Percentiles rank a stretch among this genome's conserved stretches.
Evolutionary conservation across 2,888 invertebrate genomes (phyloP).

Genomic region (Andrena flavipes): DNA sequence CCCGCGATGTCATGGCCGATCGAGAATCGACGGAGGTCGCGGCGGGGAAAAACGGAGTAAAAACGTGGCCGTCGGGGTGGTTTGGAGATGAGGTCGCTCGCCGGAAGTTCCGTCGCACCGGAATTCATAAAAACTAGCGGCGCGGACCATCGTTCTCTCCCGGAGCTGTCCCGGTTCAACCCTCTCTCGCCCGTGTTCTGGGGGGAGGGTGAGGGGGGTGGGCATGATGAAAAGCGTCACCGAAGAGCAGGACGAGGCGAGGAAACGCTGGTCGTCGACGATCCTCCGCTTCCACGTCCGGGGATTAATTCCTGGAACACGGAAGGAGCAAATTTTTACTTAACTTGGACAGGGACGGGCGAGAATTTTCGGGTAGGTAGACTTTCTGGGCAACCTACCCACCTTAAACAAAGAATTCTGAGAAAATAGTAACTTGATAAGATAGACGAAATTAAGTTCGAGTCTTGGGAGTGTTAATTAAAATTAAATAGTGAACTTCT

Average conservation of each 20-base stretch:
- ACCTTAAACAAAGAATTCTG: neutral
- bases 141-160: slow-evolving; percentile 71
- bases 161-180: slow-evolving; percentile 9
- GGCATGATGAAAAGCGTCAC: slow-evolving; percentile 46
- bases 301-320: slow-evolving; percentile 26
- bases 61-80: slow-evolving; percentile 54
- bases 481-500: too few relatives aligned
- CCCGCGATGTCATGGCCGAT: slow-evolving; percentile 61
- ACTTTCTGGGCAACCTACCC: neutral
- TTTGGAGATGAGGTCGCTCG: slow-evolving; percentile 80
- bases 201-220: neutral
- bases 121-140: slow-evolving; percentile 82
- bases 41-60: slow-evolving; percentile 43
- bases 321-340: slow-evolving; percentile 28
- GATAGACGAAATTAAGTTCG: neutral
- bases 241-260: slow-evolving; percentile 40
- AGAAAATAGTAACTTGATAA: neutral
- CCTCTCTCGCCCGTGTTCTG: slow-evolving; percentile 3
- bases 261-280: slow-evolving; percentile 31
- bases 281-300: slow-evolving; percentile 28
- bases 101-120: slow-evolving; percentile 80
- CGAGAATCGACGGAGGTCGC: slow-evolving; percentile 62
- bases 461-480: too few relatives aligned
- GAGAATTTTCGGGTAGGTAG: neutral
- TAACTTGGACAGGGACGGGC: neutral